Base-by-base conservation (phyloP, 1,140 invertebrate genomes). In the Araneus ventricosus region DNA sequence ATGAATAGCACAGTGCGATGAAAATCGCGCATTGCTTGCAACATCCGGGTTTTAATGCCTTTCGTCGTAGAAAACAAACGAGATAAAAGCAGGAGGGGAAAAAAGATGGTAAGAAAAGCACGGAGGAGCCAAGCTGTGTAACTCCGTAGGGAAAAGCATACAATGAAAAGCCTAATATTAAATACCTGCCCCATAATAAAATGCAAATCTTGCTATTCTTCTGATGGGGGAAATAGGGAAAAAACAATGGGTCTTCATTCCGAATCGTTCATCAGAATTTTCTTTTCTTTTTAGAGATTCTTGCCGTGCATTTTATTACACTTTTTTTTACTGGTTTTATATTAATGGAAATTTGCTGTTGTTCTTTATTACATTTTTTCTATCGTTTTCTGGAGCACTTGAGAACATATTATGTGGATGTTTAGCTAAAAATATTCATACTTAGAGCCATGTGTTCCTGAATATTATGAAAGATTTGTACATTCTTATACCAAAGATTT, bases 181-280 rank as follows among this genome's bases (percentile, higher is more conserved):
- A 92, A 92, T 92, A 92, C 82, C 91, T 92, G 34, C 39, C 22
- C 41, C 41, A 92, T 92, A 92, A 92, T 92, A 92, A 92, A 87
- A 92, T 92, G 91, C 91, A 92, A 92, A 92, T 92, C 82, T 79
- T 45, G 63, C 67, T 80, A 92, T 92, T 92, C 84, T 59, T 37
- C 37, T 57, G 52, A 90, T 85, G 80, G 90, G 45, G 8, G 24
- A 30, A n/a, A 52, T 27, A 67, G 59, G 8, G 14, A 79, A 87
- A 91, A 91, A 91, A 91, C 90, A 91, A 91, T 91, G 30, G 90
- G 8, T 34, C 34, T 91, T 34, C 34, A 67, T 84, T 91, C n/a
- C 10, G 67, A 91, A 85, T 67, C 80, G 80, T 85, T 67, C 34
- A 84, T 85, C 79, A 91, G 67, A 67, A 67, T 85, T 39, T 34